A percentile compares a stretch with the other conserved stretches of the same genome.
phyloP scores from a whole-genome alignment of 2,797 vertebrate genomes.

The Yasuhikotakia modesta region DNA sequence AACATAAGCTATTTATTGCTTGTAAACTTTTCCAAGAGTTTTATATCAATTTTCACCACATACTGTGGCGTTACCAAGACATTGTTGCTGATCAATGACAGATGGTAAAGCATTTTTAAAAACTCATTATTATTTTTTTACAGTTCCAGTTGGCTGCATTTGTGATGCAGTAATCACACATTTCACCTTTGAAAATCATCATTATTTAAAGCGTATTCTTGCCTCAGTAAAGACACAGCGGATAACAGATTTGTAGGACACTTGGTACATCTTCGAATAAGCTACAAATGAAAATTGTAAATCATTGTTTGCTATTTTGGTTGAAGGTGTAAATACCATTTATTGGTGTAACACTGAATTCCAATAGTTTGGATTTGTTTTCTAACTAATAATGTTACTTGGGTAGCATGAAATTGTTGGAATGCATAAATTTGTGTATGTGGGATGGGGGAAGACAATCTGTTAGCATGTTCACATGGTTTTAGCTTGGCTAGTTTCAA shows the following conservation, averaged over 20 bases:
- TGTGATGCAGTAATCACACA: too few species aligned
- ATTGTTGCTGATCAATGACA: too few species aligned
- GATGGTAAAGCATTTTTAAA: too few species aligned
- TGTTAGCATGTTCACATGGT: too few species aligned
- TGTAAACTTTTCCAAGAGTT: too few species aligned
- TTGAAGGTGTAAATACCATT: background rate
- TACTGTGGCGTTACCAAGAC: background rate
- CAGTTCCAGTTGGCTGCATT: too few species aligned
- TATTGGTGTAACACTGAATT: background rate
- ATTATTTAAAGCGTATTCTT: background rate
- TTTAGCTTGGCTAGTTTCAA: conserved; percentile 13
- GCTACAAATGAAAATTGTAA: conserved; percentile 27
- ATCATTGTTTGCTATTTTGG: background rate
- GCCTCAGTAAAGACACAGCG: too few species aligned
- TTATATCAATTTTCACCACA: too few species aligned
- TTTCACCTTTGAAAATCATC: too few species aligned
- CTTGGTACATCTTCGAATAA: conserved; percentile 19
- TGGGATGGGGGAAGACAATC: conserved; percentile 27
- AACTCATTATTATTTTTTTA: too few species aligned
- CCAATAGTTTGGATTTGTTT: conserved; percentile 5
- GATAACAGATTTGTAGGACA: background rate
- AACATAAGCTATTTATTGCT: too few species aligned
- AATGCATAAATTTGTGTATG: conserved; percentile 10
- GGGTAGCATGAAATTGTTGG: background rate
- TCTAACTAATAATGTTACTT: background rate